Conservation (phyloP, 2,113 vertebrate species). For the Nesoenas mayeri region DNA sequence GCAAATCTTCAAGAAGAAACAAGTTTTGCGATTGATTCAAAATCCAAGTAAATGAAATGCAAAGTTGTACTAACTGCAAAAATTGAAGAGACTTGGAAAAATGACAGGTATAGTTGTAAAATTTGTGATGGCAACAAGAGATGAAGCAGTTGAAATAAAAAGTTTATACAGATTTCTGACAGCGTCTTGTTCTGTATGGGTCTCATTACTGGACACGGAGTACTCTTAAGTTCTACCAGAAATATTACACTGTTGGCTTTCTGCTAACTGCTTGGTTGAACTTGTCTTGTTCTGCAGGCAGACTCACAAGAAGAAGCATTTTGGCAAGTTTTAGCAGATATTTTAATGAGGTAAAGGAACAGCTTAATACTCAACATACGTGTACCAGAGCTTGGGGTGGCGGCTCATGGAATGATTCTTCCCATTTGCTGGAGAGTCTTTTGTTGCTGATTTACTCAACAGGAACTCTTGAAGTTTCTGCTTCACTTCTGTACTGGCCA, state of each 20-base stretch:
- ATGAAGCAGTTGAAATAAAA: neutral
- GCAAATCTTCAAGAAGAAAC: neutral
- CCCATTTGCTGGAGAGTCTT: slow-evolving; percentile 86
- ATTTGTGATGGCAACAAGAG: neutral
- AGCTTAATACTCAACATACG: slow-evolving; percentile 80
- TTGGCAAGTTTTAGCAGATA: neutral
- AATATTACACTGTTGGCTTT: neutral
- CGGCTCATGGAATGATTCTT: slow-evolving; percentile 86
- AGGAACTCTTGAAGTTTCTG: slow-evolving; percentile 99
- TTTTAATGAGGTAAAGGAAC: neutral
- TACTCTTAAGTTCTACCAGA: neutral
- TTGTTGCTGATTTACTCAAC: slow-evolving; percentile 93
- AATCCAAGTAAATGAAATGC: neutral
- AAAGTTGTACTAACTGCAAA: neutral
- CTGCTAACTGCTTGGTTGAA: neutral
- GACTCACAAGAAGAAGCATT: neutral
- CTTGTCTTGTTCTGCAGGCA: neutral
- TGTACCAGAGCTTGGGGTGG: slow-evolving; percentile 95
- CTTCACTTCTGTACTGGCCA: slow-evolving; percentile 97
- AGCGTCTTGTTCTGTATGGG: neutral
- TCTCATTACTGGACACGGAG: neutral
- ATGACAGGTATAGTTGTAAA: neutral
- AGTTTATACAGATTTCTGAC: neutral
- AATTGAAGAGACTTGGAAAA: neutral
- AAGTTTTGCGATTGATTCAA: neutral